phyloP scores from a whole-genome alignment of 2,888 invertebrate species.

The Cordylochernes scorpioides region DNA sequence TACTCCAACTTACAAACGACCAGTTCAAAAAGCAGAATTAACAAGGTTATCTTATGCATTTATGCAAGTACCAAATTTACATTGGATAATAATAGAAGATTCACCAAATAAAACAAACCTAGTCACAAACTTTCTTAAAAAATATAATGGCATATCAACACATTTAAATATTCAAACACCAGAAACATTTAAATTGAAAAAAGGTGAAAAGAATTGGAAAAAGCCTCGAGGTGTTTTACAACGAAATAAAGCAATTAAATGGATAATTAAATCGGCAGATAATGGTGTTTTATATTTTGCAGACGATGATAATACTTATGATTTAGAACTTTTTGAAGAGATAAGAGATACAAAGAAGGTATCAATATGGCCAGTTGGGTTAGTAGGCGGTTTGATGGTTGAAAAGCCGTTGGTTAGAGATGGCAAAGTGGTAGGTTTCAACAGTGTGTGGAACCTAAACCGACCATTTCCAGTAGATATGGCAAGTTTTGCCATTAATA shows the following conservation, averaged over 20 bases:
- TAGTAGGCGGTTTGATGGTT: constrained; percentile 78
- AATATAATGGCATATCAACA: constrained; percentile 37
- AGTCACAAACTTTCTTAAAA: constrained; percentile 40
- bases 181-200: constrained; percentile 35
- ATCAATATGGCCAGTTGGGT: constrained; percentile 40
- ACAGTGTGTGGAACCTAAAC: constrained; percentile 33
- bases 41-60: constrained; percentile 64
- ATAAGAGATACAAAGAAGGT: constrained; percentile 11
- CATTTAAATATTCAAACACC: constrained; percentile 41
- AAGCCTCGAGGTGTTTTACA: constrained; percentile 71
- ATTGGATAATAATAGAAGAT: constrained; percentile 85
- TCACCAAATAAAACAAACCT: constrained; percentile 37
- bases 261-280: constrained; percentile 19
- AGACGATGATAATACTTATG: constrained; percentile 88
- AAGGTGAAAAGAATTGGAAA: constrained; percentile 40
- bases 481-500: constrained; percentile 80
- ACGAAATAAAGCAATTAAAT: constrained; percentile 32
- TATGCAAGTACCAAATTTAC: constrained; percentile 46
- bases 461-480: constrained; percentile 87
- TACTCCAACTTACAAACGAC: constrained; percentile 65
- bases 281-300: constrained; percentile 68
- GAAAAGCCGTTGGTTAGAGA: constrained; percentile 55
- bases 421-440: constrained; percentile 47
- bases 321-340: constrained; percentile 63
- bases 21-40: constrained; percentile 75